Percentiles rank a stretch among this genome's conserved stretches.
These are phyloP conservation scores for Acronicta psi DNA, from an alignment of 2,888 invertebrate genomes.

Conservation along the genomic window DNA sequence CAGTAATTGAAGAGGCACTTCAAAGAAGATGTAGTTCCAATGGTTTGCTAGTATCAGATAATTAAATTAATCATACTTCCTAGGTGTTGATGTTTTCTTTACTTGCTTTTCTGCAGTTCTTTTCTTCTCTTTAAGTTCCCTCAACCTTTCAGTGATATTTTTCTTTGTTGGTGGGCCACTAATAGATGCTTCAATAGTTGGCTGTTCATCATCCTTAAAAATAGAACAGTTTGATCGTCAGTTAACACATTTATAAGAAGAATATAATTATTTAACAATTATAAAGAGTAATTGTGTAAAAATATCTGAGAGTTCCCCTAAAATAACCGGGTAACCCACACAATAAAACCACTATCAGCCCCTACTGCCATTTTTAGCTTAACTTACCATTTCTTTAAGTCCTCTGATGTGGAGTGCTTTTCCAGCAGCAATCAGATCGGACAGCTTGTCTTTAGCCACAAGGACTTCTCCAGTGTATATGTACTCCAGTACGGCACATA, in stretches of 20 bases:
- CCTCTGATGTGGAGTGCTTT: slow-evolving; percentile 81
- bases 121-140: slow-evolving; percentile 16
- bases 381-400: slow-evolving; percentile 75
- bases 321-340: too few species aligned
- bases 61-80: slow-evolving; percentile 23
- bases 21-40: too few species aligned
- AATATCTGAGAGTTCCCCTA: too few species aligned
- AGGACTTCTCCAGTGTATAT: slow-evolving; percentile 83
- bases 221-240: background rate
- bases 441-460: slow-evolving; percentile 70
- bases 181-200: background rate
- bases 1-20: too few species aligned
- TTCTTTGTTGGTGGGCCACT: background rate
- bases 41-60: background rate
- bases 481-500: slow-evolving; percentile 80
- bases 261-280: too few species aligned
- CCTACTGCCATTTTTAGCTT: too few species aligned
- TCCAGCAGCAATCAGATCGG: slow-evolving; percentile 75
- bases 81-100: slow-evolving; percentile 8
- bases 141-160: slow-evolving; percentile 31
- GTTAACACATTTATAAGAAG: too few species aligned
- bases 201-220: slow-evolving; percentile 17
- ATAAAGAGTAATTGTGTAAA: too few species aligned
- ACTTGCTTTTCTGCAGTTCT: slow-evolving; percentile 7
- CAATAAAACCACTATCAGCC: too few species aligned